Conservation (phyloP, 2,888 invertebrate genomes). For the Brachypterus glaber region DNA sequence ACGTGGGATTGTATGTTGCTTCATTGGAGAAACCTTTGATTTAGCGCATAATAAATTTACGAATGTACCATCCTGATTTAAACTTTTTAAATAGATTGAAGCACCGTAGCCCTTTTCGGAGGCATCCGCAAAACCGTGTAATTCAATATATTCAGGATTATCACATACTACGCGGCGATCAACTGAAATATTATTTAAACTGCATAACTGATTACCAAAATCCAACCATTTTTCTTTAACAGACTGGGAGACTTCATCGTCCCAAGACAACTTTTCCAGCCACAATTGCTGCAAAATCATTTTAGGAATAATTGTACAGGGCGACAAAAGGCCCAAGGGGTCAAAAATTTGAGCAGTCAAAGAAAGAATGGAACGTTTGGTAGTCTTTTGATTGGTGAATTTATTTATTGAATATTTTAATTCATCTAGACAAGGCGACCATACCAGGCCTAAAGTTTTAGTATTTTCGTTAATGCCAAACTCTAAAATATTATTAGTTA, state of each 20-base stretch:
- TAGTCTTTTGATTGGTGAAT: neutral
- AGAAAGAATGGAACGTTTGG: neutral
- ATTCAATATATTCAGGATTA: neutral
- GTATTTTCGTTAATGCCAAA: neutral
- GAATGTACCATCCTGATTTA: neutral
- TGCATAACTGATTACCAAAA: too few relatives aligned
- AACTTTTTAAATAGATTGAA: neutral
- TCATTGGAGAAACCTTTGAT: conserved; percentile 12
- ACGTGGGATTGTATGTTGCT: conserved; percentile 9
- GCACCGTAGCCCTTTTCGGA: conserved; percentile 3
- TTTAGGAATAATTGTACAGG: neutral
- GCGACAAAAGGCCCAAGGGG: neutral
- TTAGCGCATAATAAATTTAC: conserved; percentile 11
- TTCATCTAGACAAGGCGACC: neutral
- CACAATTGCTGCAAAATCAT: conserved; percentile 5
- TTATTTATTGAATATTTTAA: neutral
- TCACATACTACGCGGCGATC: neutral
- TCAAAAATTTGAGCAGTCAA: neutral
- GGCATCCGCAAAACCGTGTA: conserved; percentile 7
- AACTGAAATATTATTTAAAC: too few relatives aligned
- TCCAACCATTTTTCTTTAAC: neutral
- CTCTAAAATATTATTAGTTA: neutral
- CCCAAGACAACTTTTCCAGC: conserved; percentile 1
- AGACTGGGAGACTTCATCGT: conserved; percentile 4
- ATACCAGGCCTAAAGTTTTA: neutral